Evolutionary conservation across 2,113 vertebrate genomes (phyloP).

Genomic region (Cyanoliseus patagonus): DNA sequence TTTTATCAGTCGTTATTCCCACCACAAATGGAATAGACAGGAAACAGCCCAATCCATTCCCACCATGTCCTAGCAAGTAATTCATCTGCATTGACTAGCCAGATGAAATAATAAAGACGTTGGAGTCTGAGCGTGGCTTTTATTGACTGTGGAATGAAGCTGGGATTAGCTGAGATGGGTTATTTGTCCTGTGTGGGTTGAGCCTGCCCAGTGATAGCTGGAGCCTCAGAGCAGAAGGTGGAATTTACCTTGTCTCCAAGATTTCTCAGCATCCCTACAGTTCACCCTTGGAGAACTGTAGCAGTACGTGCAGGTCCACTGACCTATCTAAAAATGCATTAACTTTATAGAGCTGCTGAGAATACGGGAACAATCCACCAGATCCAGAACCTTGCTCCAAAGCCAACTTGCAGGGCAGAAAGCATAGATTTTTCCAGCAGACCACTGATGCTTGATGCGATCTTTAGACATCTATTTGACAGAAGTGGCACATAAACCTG

Average conservation of each 20-base stretch:
- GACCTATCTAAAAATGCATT: neutral
- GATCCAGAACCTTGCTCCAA: neutral
- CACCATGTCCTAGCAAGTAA: neutral
- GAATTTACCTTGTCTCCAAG: neutral
- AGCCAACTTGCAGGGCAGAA: neutral
- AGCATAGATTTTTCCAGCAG: neutral
- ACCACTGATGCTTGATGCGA: neutral
- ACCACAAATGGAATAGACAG: slow-evolving; percentile 15
- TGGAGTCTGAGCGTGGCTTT: neutral
- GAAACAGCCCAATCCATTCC: slow-evolving; percentile 24
- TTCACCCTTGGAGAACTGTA: neutral
- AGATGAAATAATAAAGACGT: slow-evolving; percentile 17
- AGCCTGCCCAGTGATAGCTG: neutral
- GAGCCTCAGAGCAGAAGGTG: neutral
- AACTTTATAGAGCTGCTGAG: neutral
- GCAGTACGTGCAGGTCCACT: neutral
- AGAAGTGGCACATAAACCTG: neutral
- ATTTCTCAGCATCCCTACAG: neutral
- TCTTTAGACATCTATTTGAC: neutral
- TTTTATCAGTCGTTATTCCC: neutral
- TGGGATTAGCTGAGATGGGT: neutral
- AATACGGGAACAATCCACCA: neutral
- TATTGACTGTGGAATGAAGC: neutral
- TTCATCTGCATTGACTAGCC: neutral
- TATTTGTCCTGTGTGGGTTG: neutral